Evolutionary conservation across 2,797 vertebrate genomes (phyloP), one percentile per base, ranked within the genome.

Genomic region (Gastrophryne carolinensis): DNA sequence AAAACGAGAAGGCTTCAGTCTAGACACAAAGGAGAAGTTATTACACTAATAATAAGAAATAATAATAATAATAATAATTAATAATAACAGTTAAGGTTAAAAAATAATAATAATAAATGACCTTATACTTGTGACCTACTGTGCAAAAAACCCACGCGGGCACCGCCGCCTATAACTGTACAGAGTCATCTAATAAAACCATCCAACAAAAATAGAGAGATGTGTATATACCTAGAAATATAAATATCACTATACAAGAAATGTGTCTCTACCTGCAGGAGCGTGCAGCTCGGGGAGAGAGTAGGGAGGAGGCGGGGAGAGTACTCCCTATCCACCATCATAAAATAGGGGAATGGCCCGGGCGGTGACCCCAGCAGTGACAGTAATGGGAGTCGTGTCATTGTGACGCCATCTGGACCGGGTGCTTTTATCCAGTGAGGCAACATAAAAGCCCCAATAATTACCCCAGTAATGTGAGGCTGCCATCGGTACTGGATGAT

Each of bases 241-340:
- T 76, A 62, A 23, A 74, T 74, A 75, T 75, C n/a, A 32, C 57
- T 76, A 63, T 69, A 76, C 57, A 76, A 60, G 73, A 75, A 75
- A 75, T 75, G 73, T 67, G 27, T 74, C 39, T 65, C 58, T 34
- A 10, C 35, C 8, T 63, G 52, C 23, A 50, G 49, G 26, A 34
- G 41, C 27, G 7, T 34, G 7, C 32, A 60, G 54, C 39, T 58
- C 30, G 15, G 44, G 9, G 50, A 57, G 23, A 56, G 12, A 17
- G 2, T 47, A 47, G 17, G 50, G 23, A 26, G n/a, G 15, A 29
- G 12, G n/a, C 53, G 6, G 53, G 15, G 5, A 44, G 27, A 12
- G 52, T 10, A 24, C 23, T 17, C 15, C 12, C 26, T 32, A 32
- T 30, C 13, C 15, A 37, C 8, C 8, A 17, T 17, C 17, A 19